These are phyloP conservation scores for Platynereis dumerilii DNA, from an alignment of 2,888 invertebrate genomes.

Conservation along the genomic window DNA sequence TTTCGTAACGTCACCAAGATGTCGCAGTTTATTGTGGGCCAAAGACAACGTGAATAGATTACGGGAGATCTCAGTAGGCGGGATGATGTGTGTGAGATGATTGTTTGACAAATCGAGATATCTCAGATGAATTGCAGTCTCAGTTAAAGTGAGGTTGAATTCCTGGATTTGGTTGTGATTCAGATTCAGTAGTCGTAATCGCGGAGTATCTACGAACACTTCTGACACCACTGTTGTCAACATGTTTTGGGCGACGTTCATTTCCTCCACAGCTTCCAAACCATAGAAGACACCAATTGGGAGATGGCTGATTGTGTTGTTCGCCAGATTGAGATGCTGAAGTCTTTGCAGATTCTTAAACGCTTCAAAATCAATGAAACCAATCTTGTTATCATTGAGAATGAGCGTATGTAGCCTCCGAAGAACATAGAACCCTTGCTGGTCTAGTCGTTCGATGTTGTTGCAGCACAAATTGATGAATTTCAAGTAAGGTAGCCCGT, in stretches of 20 bases:
- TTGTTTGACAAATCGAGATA: conserved; percentile 29
- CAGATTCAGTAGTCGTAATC: conserved; percentile 39
- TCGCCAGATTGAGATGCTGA: conserved; percentile 40
- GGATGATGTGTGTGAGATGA: conserved; percentile 12
- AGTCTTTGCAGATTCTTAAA: conserved; percentile 42
- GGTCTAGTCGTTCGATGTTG: conserved; percentile 39
- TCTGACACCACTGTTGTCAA: conserved; percentile 38
- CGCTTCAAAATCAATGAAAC: conserved; percentile 36
- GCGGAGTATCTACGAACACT: conserved; percentile 41
- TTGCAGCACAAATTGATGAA: conserved; percentile 46
- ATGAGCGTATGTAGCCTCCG: conserved; percentile 41
- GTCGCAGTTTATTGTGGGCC: conserved; percentile 40
- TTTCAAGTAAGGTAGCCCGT: conserved; percentile 45
- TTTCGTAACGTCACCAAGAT: conserved; percentile 28
- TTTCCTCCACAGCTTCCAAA: conserved; percentile 41
- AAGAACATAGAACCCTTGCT: conserved; percentile 40
- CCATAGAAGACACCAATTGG: conserved; percentile 40
- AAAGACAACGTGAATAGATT: conserved; percentile 35
- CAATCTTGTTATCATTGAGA: conserved; percentile 41
- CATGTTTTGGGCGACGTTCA: conserved; percentile 40
- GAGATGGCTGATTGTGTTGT: conserved; percentile 41
- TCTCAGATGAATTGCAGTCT: conserved; percentile 14
- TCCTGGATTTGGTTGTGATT: conserved; percentile 40
- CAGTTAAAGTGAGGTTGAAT: conserved; percentile 39
- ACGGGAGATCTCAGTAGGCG: conserved; percentile 9